Evolutionary conservation across 2,113 vertebrate genomes (phyloP).

Genomic region (Aegotheles bennettii): DNA sequence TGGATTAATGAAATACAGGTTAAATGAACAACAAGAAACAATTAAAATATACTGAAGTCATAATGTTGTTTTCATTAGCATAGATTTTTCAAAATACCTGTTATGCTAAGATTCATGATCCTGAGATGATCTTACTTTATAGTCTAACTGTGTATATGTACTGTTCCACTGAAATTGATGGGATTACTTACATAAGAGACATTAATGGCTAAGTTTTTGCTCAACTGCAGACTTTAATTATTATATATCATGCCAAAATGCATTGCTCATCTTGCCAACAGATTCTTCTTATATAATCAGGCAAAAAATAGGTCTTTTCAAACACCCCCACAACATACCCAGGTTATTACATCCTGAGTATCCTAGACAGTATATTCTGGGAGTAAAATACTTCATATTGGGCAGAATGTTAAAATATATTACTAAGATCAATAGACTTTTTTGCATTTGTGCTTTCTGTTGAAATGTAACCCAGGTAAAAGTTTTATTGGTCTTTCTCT

Average conservation of each 20-base stretch:
- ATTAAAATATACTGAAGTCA: background rate
- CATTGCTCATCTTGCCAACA: background rate
- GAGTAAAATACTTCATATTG: background rate
- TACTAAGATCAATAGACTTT: background rate
- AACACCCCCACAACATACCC: background rate
- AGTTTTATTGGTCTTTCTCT: background rate
- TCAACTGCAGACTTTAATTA: background rate
- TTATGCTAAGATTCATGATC: background rate
- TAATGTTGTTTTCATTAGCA: background rate
- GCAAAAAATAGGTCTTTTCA: background rate
- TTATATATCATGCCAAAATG: background rate
- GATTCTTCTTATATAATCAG: constrained; percentile 39
- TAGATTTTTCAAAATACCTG: background rate
- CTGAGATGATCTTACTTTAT: background rate
- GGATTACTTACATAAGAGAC: background rate
- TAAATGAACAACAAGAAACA: background rate
- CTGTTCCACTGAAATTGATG: background rate
- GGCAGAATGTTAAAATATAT: background rate
- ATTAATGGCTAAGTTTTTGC: background rate
- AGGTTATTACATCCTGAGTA: background rate
- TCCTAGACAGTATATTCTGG: background rate
- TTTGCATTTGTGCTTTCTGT: background rate
- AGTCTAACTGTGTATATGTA: background rate
- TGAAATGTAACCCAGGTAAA: background rate
- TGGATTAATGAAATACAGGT: background rate